A percentile compares a stretch with the other conserved stretches of the same genome.
Conservation (phyloP, 2,113 vertebrate species). For the Arvicanthis niloticus region DNA sequence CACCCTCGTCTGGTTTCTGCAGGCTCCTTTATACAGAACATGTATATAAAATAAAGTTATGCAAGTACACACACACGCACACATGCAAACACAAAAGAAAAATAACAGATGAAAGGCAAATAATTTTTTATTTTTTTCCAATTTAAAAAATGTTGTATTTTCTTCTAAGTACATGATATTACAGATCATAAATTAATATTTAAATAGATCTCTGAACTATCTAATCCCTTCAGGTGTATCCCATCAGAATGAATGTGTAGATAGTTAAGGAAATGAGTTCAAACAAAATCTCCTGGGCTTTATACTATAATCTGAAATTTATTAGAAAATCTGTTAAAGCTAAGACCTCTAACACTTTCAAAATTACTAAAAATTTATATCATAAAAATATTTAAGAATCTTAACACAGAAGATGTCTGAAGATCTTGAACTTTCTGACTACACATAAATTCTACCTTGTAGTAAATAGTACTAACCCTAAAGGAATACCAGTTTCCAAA, state of each 20-base stretch:
- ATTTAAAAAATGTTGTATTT: not conserved
- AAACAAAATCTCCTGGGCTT: not conserved
- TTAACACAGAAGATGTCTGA: not conserved
- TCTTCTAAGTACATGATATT: not conserved
- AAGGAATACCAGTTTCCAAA: slow-evolving; percentile 59
- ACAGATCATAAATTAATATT: not conserved
- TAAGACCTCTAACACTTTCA: not conserved
- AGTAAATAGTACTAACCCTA: not conserved
- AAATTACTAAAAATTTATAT: not conserved
- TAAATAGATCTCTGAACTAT: not conserved
- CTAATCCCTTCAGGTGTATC: fast-evolving
- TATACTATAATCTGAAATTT: not conserved
- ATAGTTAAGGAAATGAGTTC: not conserved
- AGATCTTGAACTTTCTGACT: not conserved
- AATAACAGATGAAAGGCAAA: not conserved
- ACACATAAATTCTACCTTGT: slow-evolving; percentile 5
- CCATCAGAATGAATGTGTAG: not conserved
- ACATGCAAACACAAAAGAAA: not conserved
- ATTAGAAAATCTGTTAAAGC: not conserved
- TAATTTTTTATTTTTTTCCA: not conserved
- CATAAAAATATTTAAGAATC: not conserved
- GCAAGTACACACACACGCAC: not conserved
- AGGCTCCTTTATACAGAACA: too few species aligned
- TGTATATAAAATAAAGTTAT: not conserved
- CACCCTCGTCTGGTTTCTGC: not conserved